A percentile compares a stretch with the other conserved stretches of the same genome.
phyloP scores from a whole-genome alignment of 2,113 vertebrate species.

The Cebidichthys violaceus region DNA sequence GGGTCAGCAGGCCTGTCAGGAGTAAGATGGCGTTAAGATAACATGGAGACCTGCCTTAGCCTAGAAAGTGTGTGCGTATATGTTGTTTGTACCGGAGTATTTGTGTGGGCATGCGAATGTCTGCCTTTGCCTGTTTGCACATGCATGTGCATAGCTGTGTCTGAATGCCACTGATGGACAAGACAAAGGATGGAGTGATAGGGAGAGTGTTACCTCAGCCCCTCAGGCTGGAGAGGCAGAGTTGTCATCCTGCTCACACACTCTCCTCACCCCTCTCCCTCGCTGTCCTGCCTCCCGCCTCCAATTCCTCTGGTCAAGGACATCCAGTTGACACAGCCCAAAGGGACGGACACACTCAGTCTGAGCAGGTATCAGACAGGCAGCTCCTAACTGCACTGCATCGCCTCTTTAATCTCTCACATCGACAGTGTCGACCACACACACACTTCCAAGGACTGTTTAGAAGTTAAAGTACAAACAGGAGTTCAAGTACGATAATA shows the following conservation, averaged over 20 bases:
- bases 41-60: slow-evolving; percentile 28
- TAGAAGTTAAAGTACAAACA: slow-evolving; percentile 11
- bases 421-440: background rate
- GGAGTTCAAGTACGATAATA: slow-evolving; percentile 40
- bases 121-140: slow-evolving; percentile 24
- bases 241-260: slow-evolving; percentile 70
- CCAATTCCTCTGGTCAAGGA: slow-evolving; percentile 62
- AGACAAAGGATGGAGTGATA: slow-evolving; percentile 42
- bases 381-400: background rate
- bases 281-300: slow-evolving; percentile 3
- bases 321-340: slow-evolving; percentile 43
- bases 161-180: slow-evolving; percentile 58
- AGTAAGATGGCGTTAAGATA: slow-evolving; percentile 50
- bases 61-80: slow-evolving; percentile 1
- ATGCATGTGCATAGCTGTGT: slow-evolving; percentile 30
- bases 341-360: slow-evolving; percentile 50
- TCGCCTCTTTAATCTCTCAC: slow-evolving; percentile 31
- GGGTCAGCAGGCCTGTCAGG: slow-evolving; percentile 56
- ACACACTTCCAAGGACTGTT: slow-evolving; percentile 7
- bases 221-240: slow-evolving; percentile 46
- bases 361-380: slow-evolving; percentile 41
- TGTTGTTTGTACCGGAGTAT: slow-evolving; percentile 1
- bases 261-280: slow-evolving; percentile 3
- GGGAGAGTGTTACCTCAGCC: slow-evolving; percentile 43
- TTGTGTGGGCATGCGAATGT: background rate